phyloP scores from a whole-genome alignment of 2,113 vertebrate genomes.

The Pseudopodoces humilis region DNA sequence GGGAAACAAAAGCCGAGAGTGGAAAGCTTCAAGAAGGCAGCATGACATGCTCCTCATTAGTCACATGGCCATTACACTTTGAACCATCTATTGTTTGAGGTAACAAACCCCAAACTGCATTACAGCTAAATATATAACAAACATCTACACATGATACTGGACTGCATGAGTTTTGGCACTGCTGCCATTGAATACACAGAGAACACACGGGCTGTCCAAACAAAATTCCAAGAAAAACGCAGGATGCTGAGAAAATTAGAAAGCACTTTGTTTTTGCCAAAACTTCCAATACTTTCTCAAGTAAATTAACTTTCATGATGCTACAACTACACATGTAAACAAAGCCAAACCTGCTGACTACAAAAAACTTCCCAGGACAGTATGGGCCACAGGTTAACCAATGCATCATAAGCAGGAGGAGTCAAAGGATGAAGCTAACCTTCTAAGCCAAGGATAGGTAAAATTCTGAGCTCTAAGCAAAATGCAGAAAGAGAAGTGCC shows the following conservation, averaged over 20 bases:
- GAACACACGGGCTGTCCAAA: neutral
- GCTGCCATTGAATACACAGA: neutral
- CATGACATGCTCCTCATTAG: conserved; percentile 48
- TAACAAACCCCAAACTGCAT: conserved; percentile 12
- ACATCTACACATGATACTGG: neutral
- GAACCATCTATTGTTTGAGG: conserved; percentile 25
- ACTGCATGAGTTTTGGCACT: neutral
- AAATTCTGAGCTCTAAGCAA: neutral
- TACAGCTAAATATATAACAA: conserved; percentile 34
- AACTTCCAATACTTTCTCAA: neutral
- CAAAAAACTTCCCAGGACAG: neutral
- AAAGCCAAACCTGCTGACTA: neutral
- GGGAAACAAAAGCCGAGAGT: conserved; percentile 62
- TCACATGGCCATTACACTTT: conserved; percentile 57
- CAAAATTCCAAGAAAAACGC: neutral
- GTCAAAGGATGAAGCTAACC: neutral
- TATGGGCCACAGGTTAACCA: neutral
- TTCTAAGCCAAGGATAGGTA: neutral
- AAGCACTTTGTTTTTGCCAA: neutral
- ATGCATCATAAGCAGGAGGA: neutral
- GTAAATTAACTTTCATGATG: neutral
- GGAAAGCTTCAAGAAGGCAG: conserved; percentile 49
- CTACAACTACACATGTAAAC: neutral
- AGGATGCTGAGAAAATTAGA: neutral
- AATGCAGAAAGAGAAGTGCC: neutral